A percentile compares a stretch with the other conserved stretches of the same genome.
These are phyloP conservation scores for Drosophila demipolita DNA, from an alignment of 2,888 invertebrate genomes.

Conservation along the genomic window DNA sequence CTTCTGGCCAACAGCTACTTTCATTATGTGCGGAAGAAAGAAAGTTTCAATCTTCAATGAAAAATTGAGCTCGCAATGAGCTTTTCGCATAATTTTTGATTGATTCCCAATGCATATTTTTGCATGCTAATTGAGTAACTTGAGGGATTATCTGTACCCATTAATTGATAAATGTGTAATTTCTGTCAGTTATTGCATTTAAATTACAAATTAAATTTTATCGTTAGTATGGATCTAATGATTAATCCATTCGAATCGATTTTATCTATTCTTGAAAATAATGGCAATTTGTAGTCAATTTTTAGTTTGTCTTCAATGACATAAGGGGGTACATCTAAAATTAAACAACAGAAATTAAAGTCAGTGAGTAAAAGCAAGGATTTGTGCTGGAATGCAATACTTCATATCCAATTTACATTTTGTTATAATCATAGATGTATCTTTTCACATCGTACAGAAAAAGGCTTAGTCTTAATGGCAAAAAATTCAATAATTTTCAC, in stretches of 20 bases:
- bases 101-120: constrained; percentile 65
- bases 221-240: constrained; percentile 1
- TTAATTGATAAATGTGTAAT: constrained; percentile 47
- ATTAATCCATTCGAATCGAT: constrained; percentile 2
- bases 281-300: background rate
- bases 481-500: background rate
- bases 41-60: constrained; percentile 60
- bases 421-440: background rate
- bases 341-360: background rate
- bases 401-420: background rate
- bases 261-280: background rate
- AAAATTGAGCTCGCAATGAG: constrained; percentile 30
- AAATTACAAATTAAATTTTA: constrained; percentile 1
- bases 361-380: background rate
- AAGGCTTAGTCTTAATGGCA: background rate
- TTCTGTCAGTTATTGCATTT: constrained; percentile 30
- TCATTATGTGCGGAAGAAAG: constrained; percentile 54
- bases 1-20: constrained; percentile 33
- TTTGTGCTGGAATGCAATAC: background rate
- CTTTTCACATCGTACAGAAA: background rate
- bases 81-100: constrained; percentile 52
- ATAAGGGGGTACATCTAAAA: background rate
- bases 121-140: constrained; percentile 79
- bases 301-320: background rate
- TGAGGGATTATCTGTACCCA: constrained; percentile 3